Evolutionary conservation across 2,797 vertebrate species (phyloP).

Genomic region (Sebastes oblongus): DNA sequence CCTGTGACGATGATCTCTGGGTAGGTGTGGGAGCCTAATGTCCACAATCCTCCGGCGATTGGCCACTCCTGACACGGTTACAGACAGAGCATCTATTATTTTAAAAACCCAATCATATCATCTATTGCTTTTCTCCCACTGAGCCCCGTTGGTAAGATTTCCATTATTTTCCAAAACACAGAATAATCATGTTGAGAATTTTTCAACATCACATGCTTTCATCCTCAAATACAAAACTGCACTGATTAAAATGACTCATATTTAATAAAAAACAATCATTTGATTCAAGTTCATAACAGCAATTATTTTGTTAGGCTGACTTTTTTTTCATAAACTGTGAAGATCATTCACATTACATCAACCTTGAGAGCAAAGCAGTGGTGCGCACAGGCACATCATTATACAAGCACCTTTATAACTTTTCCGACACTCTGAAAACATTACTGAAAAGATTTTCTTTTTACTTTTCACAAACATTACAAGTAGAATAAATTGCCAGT

Average conservation of each 20-base stretch:
- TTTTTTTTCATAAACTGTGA: not conserved
- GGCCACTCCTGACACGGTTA: conserved; percentile 91
- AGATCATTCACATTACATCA: not conserved
- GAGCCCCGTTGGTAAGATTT: not conserved
- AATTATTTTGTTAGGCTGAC: not conserved
- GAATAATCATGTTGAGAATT: not conserved
- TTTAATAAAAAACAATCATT: not conserved
- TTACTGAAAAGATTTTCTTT: not conserved
- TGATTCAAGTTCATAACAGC: not conserved
- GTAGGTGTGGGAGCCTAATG: conserved; percentile 92
- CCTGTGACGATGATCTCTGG: conserved; percentile 98
- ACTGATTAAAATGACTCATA: not conserved
- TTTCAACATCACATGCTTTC: not conserved
- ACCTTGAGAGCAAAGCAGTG: not conserved
- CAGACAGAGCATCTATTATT: conserved; percentile 18
- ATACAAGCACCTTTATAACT: not conserved
- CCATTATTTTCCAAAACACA: not conserved
- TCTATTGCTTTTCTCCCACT: not conserved
- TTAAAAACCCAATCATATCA: not conserved
- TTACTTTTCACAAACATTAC: not conserved
- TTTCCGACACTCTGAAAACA: not conserved
- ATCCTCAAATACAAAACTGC: not conserved
- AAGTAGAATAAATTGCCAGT: not conserved
- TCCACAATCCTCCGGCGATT: conserved; percentile 93
- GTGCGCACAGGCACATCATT: not conserved